Evolutionary conservation across 2,797 vertebrate genomes (phyloP).

Genomic region (Spondyliosoma cantharus): DNA sequence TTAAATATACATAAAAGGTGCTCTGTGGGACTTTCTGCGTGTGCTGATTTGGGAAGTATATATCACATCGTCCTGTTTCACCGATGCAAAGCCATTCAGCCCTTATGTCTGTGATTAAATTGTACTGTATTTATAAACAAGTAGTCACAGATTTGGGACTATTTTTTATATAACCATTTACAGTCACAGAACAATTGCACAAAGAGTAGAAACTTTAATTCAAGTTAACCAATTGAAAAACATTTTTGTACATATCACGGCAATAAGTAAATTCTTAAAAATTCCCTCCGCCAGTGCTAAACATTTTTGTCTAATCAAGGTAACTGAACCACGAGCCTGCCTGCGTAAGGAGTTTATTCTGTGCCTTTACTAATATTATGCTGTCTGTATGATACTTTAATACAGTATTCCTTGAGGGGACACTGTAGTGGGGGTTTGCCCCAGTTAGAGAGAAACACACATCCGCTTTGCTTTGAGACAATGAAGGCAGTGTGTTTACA

Average conservation of each 20-base stretch:
- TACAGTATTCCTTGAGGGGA: constrained; percentile 58
- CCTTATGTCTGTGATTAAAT: constrained; percentile 51
- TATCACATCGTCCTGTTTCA: constrained; percentile 52
- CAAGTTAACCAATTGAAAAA: constrained; percentile 16
- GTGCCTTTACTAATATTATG: constrained; percentile 63
- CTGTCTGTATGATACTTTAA: constrained; percentile 59
- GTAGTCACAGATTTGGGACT: constrained; percentile 19
- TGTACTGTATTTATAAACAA: constrained; percentile 51
- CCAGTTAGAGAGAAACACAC: constrained; percentile 69
- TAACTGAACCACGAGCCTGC: constrained; percentile 40
- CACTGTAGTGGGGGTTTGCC: constrained; percentile 34
- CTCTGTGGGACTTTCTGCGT: constrained; percentile 66
- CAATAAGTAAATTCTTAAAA: constrained; percentile 20
- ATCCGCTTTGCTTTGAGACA: constrained; percentile 71
- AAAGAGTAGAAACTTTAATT: constrained; percentile 34
- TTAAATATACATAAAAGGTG: constrained; percentile 49
- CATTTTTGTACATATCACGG: constrained; percentile 34
- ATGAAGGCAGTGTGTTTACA: constrained; percentile 69
- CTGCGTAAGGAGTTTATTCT: constrained; percentile 42
- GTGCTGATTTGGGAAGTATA: constrained; percentile 58
- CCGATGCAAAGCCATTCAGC: constrained; percentile 41
- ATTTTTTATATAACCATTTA: constrained; percentile 20
- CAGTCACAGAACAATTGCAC: constrained; percentile 31
- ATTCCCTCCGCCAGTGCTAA: constrained; percentile 24
- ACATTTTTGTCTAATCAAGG: constrained; percentile 30